Evolutionary conservation across 1,140 invertebrate genomes (phyloP).

Genomic region (Drosophila erecta): DNA sequence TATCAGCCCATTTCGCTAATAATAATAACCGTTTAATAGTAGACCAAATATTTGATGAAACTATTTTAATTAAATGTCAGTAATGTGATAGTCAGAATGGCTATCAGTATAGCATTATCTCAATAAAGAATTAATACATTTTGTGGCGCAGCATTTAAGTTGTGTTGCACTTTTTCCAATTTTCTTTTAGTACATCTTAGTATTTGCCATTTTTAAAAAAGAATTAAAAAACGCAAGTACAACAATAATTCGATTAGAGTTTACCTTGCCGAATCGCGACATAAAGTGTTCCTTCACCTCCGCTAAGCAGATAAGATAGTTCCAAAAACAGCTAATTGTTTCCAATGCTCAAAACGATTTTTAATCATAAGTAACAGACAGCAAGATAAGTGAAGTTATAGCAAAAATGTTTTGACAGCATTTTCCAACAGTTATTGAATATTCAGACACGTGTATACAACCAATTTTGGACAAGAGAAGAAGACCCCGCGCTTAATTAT

Average conservation of each 20-base stretch:
- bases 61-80: slow-evolving; percentile 13
- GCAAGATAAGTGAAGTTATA: background rate
- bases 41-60: slow-evolving; percentile 10
- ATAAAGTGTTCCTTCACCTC: background rate
- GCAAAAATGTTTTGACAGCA: too few relatives aligned
- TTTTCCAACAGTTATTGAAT: too few relatives aligned
- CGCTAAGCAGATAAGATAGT: background rate
- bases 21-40: background rate
- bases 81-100: too few relatives aligned
- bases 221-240: background rate
- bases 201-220: too few relatives aligned
- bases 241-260: background rate
- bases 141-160: background rate
- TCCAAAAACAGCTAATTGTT: background rate
- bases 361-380: background rate
- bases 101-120: background rate
- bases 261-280: background rate
- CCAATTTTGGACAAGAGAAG: too few relatives aligned
- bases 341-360: background rate
- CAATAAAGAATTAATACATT: background rate
- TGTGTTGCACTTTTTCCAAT: background rate
- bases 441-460: too few relatives aligned
- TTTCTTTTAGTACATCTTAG: too few relatives aligned
- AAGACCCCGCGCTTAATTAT: too few relatives aligned
- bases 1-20: background rate